Percentiles rank a stretch among this genome's conserved stretches.
phyloP scores from a whole-genome alignment of 2,888 invertebrate genomes.

The Vannuccia rotundouncinata region DNA sequence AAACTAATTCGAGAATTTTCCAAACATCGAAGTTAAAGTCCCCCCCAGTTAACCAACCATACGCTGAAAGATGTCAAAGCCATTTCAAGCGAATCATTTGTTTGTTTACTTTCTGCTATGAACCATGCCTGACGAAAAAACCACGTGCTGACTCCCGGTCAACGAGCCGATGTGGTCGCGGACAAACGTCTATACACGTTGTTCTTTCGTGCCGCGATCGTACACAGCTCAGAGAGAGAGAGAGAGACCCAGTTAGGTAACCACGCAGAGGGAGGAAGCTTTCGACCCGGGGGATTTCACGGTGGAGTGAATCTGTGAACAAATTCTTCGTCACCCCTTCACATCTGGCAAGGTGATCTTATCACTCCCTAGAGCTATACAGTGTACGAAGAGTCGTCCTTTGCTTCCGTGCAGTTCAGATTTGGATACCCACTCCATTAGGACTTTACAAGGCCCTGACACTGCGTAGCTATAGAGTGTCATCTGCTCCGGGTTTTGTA shows the following conservation, averaged over 20 bases:
- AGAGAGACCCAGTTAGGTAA: neutral
- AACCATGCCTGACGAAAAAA: neutral
- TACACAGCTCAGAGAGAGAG: no score
- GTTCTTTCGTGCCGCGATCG: no score
- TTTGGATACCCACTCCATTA: no score
- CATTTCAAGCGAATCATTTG: neutral
- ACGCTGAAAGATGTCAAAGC: neutral
- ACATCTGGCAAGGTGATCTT: neutral
- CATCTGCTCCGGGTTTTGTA: neutral
- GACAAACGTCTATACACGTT: no score
- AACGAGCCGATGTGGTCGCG: no score
- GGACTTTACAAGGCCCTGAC: neutral
- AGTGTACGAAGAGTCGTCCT: neutral
- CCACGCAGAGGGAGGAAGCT: neutral
- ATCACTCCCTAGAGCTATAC: neutral
- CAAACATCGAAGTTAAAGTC: no score
- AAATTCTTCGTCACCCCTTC: neutral
- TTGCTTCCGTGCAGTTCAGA: neutral
- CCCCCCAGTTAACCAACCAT: no score
- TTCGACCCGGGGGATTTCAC: neutral
- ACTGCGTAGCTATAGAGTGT: neutral
- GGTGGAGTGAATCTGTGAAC: constrained; percentile 2
- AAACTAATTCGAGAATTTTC: no score
- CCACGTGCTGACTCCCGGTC: no score
- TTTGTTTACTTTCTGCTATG: neutral